Percentiles rank a stretch among this genome's conserved stretches.
Evolutionary conservation across 1,140 invertebrate species (phyloP).

Genomic region (Globodera rostochiensis): DNA sequence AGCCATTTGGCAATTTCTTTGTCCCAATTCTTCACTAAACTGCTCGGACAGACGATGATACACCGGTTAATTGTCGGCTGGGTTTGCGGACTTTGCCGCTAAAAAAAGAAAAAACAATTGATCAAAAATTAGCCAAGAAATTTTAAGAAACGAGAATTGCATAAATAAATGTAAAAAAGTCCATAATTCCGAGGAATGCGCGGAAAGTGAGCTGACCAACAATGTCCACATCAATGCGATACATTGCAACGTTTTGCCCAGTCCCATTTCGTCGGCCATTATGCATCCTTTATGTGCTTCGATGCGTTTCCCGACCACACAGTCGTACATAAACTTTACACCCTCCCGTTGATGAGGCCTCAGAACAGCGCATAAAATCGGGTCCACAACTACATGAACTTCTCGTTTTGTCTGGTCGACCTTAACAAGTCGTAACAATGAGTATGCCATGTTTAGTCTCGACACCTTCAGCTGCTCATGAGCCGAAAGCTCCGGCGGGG

Average conservation of each 20-base stretch:
- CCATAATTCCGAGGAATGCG: too few species aligned
- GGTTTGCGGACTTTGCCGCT: constrained; percentile 69
- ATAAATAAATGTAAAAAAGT: too few species aligned
- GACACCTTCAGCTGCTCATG: constrained; percentile 79
- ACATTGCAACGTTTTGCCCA: constrained; percentile 94
- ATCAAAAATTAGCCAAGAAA: constrained; percentile 67
- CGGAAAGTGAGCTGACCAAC: constrained; percentile 75
- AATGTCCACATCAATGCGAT: constrained; percentile 95
- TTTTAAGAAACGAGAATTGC: constrained; percentile 57
- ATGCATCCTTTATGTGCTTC: constrained; percentile 70
- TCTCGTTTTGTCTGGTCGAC: constrained; percentile 70
- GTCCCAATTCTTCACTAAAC: constrained; percentile 97
- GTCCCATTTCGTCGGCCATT: constrained; percentile 69
- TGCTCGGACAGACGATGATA: constrained; percentile 93
- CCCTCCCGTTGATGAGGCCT: constrained; percentile 98
- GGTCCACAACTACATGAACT: constrained; percentile 93
- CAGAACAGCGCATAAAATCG: constrained; percentile 82
- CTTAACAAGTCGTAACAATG: neutral
- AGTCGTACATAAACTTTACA: constrained; percentile 99
- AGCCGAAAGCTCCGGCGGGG: constrained; percentile 79
- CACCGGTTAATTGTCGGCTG: constrained; percentile 86
- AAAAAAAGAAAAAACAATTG: constrained; percentile 48
- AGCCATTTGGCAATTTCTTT: constrained; percentile 99
- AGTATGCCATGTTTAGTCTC: neutral
- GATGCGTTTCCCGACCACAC: constrained; percentile 89